Evolutionary conservation across 2,113 vertebrate genomes (phyloP).

Genomic region (Aspiorhynchus laticeps): DNA sequence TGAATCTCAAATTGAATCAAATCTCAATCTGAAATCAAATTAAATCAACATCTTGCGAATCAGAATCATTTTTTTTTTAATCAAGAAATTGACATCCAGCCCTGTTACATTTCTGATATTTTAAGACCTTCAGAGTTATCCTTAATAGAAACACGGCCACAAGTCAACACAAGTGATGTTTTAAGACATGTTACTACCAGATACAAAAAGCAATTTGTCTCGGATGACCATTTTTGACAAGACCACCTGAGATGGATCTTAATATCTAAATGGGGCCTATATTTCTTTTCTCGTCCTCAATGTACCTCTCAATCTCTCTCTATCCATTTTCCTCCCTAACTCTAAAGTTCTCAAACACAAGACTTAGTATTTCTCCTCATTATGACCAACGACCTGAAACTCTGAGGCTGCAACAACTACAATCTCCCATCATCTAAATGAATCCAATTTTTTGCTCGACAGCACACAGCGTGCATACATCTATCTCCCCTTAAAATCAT

Average conservation of each 20-base stretch:
- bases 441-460: conserved; percentile 80
- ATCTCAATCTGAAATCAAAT: background rate
- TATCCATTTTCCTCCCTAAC: background rate
- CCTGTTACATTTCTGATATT: background rate
- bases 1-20: no score
- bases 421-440: conserved; percentile 76
- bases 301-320: conserved; percentile 58
- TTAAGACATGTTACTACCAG: background rate
- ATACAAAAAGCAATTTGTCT: background rate
- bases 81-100: background rate
- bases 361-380: conserved; percentile 66
- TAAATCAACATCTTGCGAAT: background rate
- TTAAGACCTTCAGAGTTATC: background rate
- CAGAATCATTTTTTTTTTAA: background rate
- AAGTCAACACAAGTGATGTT: background rate
- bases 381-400: conserved; percentile 78
- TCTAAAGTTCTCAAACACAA: conserved; percentile 39
- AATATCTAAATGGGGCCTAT: background rate
- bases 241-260: conserved; percentile 28
- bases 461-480: conserved; percentile 72
- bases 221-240: conserved; percentile 15
- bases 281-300: conserved; percentile 46
- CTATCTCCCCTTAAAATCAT: conserved; percentile 72
- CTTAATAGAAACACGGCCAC: background rate
- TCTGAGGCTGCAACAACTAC: conserved; percentile 66